phyloP scores from a whole-genome alignment of 1,140 invertebrate species.

The Micrasema minimum region DNA sequence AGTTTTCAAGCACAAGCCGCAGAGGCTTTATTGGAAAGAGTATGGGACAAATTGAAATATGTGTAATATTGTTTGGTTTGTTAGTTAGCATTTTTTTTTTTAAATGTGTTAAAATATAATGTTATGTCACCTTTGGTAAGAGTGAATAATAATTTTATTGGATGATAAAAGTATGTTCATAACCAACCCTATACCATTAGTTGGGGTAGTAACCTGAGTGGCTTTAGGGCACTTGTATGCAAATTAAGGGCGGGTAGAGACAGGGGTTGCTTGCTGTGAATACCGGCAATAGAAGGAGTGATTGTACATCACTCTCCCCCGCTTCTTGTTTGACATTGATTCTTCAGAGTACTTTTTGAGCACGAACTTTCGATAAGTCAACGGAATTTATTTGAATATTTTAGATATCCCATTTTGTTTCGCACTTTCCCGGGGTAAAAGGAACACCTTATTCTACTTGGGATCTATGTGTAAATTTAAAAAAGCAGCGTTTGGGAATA shows the following conservation, averaged over 20 bases:
- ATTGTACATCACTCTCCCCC: conserved; percentile 10
- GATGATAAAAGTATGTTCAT: no score
- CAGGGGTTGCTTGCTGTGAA: conserved; percentile 35
- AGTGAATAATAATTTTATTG: no score
- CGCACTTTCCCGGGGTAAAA: conserved; percentile 13
- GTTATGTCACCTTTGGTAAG: no score
- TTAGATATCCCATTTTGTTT: conserved; percentile 19
- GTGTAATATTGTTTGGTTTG: no score
- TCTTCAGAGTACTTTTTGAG: conserved; percentile 40
- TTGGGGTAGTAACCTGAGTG: conserved; percentile 9
- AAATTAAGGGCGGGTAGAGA: conserved; percentile 49
- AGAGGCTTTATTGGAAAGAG: no score
- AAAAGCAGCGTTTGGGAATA: conserved; percentile 10
- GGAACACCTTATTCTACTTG: conserved; percentile 14
- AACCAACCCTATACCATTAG: conserved; percentile 5
- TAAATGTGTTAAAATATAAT: no score
- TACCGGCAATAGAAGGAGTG: conserved; percentile 9
- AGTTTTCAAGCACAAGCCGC: no score
- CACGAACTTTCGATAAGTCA: conserved; percentile 42
- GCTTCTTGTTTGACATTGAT: conserved; percentile 45
- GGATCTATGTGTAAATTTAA: conserved; percentile 24
- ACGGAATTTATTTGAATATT: conserved; percentile 37
- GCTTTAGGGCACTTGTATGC: conserved; percentile 46
- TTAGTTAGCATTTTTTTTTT: no score
- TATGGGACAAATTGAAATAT: no score